phyloP scores from a whole-genome alignment of 2,113 vertebrate species.

The Nothoprocta pentlandii region DNA sequence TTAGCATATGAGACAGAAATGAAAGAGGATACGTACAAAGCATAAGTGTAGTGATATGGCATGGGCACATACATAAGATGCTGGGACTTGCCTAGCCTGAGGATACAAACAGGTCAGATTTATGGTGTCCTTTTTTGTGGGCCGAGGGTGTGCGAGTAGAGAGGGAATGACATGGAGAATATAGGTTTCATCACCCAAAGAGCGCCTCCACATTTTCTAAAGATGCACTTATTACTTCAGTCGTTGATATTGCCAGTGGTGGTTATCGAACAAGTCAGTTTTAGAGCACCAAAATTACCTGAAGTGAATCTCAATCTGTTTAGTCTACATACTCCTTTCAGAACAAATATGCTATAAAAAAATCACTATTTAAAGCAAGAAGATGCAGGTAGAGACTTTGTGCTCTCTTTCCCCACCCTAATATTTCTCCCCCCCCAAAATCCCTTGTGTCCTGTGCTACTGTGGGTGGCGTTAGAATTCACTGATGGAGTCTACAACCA shows the following conservation, averaged over 20 bases:
- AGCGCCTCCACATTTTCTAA: not conserved
- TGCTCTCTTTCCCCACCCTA: not conserved
- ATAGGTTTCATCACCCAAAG: not conserved
- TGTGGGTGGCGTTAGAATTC: not conserved
- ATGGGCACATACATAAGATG: not conserved
- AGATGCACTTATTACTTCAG: not conserved
- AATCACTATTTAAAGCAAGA: not conserved
- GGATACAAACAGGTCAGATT: not conserved
- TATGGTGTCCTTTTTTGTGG: not conserved
- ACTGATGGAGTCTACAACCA: not conserved
- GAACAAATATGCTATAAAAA: not conserved
- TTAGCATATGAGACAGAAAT: not conserved
- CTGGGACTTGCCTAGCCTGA: not conserved
- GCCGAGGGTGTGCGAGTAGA: rapidly evolving
- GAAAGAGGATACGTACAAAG: not conserved
- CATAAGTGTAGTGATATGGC: rapidly evolving
- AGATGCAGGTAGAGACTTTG: not conserved
- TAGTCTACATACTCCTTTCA: not conserved
- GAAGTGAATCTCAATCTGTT: not conserved
- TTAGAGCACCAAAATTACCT: not conserved
- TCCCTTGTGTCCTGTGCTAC: not conserved
- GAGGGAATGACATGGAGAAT: not conserved
- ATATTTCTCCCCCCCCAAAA: not conserved
- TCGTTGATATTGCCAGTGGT: not conserved
- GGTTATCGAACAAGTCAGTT: not conserved